These are phyloP conservation scores for Phalacrocorax aristotelis DNA, from an alignment of 2,113 vertebrate species.

Conservation along the genomic window DNA sequence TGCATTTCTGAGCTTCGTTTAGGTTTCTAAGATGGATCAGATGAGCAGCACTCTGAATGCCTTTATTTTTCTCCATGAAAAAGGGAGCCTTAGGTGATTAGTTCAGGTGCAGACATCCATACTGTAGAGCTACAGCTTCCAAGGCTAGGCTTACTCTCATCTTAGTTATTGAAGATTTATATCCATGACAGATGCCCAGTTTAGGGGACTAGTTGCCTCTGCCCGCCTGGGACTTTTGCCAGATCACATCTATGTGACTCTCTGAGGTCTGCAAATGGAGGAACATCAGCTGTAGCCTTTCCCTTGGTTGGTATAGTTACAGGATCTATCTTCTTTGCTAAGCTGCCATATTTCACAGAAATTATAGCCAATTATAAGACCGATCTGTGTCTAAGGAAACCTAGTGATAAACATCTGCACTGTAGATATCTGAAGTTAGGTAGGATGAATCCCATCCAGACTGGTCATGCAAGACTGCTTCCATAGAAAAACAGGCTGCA, in stretches of 20 bases:
- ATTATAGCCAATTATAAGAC: background rate
- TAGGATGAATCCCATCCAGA: background rate
- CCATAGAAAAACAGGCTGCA: background rate
- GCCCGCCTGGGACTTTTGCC: background rate
- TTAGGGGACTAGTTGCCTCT: background rate
- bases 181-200: background rate
- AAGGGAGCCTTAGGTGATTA: background rate
- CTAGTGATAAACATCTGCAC: background rate
- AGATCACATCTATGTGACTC: background rate
- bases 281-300: background rate
- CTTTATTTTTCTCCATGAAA: background rate
- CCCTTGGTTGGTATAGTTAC: background rate
- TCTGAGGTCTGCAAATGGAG: background rate
- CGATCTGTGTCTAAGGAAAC: background rate
- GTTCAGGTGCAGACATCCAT: background rate
- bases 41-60: background rate
- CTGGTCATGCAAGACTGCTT: background rate
- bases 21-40: background rate
- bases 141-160: background rate
- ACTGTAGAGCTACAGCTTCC: background rate
- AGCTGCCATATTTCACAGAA: background rate
- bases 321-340: background rate
- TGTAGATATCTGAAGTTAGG: background rate
- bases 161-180: background rate
- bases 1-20: background rate